Percentiles rank a stretch among this genome's conserved stretches.
phyloP scores from a whole-genome alignment of 2,113 vertebrate genomes.

The Eurypyga helias region DNA sequence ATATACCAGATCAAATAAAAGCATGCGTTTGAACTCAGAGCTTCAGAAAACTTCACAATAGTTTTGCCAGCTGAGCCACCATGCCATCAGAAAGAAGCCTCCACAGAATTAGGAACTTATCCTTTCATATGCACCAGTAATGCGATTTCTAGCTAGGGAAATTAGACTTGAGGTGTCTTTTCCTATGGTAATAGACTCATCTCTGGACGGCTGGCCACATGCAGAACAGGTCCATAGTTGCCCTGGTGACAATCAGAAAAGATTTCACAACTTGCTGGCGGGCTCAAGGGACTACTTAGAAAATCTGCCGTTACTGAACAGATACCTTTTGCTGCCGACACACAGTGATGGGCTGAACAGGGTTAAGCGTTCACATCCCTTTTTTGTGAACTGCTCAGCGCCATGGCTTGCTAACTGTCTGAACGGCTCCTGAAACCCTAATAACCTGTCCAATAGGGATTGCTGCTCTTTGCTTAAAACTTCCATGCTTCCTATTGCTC shows the following conservation, averaged over 20 bases:
- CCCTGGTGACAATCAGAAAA: conserved; percentile 41
- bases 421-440: not conserved
- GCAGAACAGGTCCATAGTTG: conserved; percentile 9
- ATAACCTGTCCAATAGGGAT: not conserved
- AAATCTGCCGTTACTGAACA: conserved; percentile 31
- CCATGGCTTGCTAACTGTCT: not conserved
- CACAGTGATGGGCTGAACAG: not conserved
- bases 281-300: conserved; percentile 32
- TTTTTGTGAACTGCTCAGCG: not conserved
- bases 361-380: not conserved
- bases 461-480: not conserved
- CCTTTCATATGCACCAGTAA: not conserved
- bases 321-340: conserved; percentile 35
- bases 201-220: conserved; percentile 24
- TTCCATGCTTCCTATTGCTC: not conserved
- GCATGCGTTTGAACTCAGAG: not conserved
- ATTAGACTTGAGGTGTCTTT: not conserved
- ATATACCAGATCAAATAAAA: not conserved
- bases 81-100: not conserved
- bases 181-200: not conserved
- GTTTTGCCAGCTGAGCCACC: not conserved
- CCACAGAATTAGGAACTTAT: not conserved
- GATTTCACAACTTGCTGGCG: conserved; percentile 11
- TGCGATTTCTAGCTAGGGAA: not conserved
- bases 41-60: not conserved